Conservation (phyloP, 1,140 invertebrate genomes). For the Leguminivora glycinivorella region DNA sequence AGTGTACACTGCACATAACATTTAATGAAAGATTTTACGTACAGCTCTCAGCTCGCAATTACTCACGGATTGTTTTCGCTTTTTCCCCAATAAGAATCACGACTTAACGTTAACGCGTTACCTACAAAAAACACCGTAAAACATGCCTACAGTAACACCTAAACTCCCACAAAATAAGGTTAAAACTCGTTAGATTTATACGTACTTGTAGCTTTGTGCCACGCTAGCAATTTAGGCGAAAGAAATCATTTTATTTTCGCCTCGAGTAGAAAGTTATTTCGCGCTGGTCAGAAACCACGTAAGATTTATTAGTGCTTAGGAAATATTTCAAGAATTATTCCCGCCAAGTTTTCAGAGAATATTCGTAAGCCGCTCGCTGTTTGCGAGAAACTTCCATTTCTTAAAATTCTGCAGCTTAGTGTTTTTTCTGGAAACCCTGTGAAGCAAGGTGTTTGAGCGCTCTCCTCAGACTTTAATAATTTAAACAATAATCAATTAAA, state of each 20-base stretch:
- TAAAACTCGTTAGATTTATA: not conserved
- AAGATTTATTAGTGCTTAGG: slow-evolving; percentile 1
- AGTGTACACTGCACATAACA: slow-evolving; percentile 25
- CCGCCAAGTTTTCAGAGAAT: not conserved
- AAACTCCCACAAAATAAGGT: not conserved
- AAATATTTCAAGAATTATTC: not conserved
- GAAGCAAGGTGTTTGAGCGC: too few species aligned
- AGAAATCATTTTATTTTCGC: slow-evolving; percentile 13
- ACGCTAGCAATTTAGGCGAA: slow-evolving; percentile 1
- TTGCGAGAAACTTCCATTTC: too few species aligned
- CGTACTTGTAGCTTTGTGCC: not conserved
- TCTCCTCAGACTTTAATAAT: too few species aligned
- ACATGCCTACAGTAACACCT: not conserved
- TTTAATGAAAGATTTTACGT: slow-evolving; percentile 29
- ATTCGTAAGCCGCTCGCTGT: too few species aligned
- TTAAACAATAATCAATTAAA: too few species aligned
- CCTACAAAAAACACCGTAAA: not conserved
- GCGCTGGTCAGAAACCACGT: not conserved
- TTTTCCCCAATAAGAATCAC: slow-evolving; percentile 19
- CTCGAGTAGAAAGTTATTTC: not conserved
- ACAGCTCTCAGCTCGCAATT: slow-evolving; percentile 29
- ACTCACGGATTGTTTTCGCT: slow-evolving; percentile 35
- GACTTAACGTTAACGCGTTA: not conserved
- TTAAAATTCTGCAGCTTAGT: too few species aligned
- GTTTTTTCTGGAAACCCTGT: too few species aligned